Base-by-base conservation (phyloP, 1,140 invertebrate genomes). In the Semibalanus balanoides region DNA sequence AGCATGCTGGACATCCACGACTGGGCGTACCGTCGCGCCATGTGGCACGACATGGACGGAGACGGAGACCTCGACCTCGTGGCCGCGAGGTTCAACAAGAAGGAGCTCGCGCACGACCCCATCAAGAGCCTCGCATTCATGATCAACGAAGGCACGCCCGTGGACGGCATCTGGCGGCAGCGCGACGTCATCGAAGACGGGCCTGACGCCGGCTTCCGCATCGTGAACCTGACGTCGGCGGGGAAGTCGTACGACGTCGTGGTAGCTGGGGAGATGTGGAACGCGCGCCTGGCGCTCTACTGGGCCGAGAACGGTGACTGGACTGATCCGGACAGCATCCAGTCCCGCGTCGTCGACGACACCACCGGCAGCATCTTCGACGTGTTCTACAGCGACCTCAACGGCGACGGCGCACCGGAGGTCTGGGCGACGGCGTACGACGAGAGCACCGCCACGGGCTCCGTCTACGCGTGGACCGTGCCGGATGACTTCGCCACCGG, bases 11-110 rank as follows among this genome's bases (percentile, higher is more conserved):
- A 64, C 51, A 25, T 22, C 7, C 76, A 77, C 35, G 78, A 82
- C 31, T 86, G 83, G 83, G 84, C 85, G 43, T 86, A 85, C 76
- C 85, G 85, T 76, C 81, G 83, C 11, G 84, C 84, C 11, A 9
- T 81, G n/a, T 86, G 84, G 83, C 81, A 82, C 75, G 85, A 86
- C 76, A 85, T 86, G 83, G 83, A 86, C 76, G 79, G 79, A 14
- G 85, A 86, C 77, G 84, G 84, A 0, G 81, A 82, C 64, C 75
- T 83, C 31, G 85, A 86, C 76, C 82, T 82, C 5, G 78, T 86
- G 14, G 83, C 84, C 14, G 83, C 84, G 69, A 76, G 84, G 30
- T 83, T 82, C 74, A 76, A 81, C 69, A 31, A 75, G 64, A 74
- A 14, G 51, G 51, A 14, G 51, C 51, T 64, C 11, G 22, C 22